Evolutionary conservation across 1,140 invertebrate species (phyloP).

Genomic region (Liolophura sinensis): DNA sequence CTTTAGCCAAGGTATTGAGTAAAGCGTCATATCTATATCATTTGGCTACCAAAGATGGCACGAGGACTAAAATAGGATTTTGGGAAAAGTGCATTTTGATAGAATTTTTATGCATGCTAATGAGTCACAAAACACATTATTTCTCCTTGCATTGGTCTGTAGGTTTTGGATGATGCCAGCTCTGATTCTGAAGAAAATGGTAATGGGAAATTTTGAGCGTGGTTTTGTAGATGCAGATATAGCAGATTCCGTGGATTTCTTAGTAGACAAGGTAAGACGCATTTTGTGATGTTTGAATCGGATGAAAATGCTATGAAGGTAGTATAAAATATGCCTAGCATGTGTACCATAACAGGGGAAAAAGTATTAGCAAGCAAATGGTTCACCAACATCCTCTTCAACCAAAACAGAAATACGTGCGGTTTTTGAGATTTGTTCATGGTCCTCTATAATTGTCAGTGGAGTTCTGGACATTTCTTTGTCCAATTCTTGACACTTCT

Average conservation of each 20-base stretch:
- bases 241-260: constrained; percentile 85
- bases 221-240: constrained; percentile 72
- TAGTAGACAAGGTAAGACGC: constrained; percentile 79
- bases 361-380: too few species aligned
- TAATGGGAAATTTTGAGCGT: constrained; percentile 83
- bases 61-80: neutral
- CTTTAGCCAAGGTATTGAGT: too few species aligned
- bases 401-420: too few species aligned
- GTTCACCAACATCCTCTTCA: too few species aligned
- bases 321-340: too few species aligned
- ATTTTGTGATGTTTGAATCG: neutral
- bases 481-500: too few species aligned
- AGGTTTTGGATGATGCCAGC: constrained; percentile 89
- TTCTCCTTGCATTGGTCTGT: constrained; percentile 21
- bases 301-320: neutral
- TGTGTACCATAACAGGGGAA: too few species aligned
- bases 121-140: neutral
- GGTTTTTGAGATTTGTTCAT: too few species aligned
- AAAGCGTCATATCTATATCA: too few species aligned
- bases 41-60: too few species aligned
- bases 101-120: neutral
- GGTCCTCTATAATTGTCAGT: too few species aligned
- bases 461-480: too few species aligned
- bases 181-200: constrained; percentile 83
- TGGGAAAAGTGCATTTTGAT: neutral